Evolutionary conservation across 2,113 vertebrate genomes (phyloP).

Genomic region (Pelmatolapia mariae): DNA sequence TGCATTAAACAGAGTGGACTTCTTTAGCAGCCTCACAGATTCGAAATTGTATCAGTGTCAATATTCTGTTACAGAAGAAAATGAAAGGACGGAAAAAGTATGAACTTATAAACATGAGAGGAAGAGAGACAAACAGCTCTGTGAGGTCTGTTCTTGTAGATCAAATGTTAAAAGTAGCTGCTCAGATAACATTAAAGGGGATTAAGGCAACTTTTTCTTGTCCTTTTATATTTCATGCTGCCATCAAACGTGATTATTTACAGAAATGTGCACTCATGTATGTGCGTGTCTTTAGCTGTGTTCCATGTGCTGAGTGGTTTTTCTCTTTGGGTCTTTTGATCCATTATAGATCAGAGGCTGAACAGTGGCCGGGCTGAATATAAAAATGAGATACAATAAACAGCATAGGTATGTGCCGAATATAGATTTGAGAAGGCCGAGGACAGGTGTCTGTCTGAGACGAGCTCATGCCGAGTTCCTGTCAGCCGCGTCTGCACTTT

Average conservation of each 20-base stretch:
- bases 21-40: neutral
- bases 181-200: neutral
- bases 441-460: neutral
- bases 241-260: neutral
- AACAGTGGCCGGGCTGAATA: neutral
- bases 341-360: neutral
- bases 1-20: neutral
- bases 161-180: neutral
- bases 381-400: neutral
- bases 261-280: neutral
- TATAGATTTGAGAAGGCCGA: neutral
- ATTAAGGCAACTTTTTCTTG: neutral
- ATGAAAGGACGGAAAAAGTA: neutral
- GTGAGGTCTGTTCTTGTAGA: neutral
- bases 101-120: neutral
- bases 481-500: neutral
- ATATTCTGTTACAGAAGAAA: neutral
- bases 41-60: fast-evolving
- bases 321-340: neutral
- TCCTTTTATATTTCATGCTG: neutral
- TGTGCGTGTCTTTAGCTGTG: neutral
- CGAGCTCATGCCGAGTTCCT: neutral
- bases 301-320: neutral
- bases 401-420: neutral
- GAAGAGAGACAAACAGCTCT: neutral